phyloP scores from a whole-genome alignment of 2,797 vertebrate species.

The Sebastes cheni region DNA sequence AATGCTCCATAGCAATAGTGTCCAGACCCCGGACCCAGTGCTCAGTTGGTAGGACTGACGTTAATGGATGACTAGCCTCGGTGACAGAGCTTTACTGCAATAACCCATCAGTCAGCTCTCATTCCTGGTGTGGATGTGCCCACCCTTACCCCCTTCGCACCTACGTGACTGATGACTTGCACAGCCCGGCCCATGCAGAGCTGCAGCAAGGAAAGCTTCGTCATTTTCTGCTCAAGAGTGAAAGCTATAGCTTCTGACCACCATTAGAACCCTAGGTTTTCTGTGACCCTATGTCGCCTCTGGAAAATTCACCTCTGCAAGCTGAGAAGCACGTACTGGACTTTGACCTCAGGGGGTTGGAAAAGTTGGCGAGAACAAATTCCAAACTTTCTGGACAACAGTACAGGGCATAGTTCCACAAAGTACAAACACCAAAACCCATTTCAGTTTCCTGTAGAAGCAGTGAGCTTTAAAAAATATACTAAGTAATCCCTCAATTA shows the following conservation, averaged over 20 bases:
- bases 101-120: conserved; percentile 69
- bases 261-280: conserved; percentile 52
- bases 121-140: conserved; percentile 51
- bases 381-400: conserved; percentile 38
- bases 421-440: conserved; percentile 4
- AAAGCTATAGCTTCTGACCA: conserved; percentile 41
- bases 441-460: background rate
- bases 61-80: conserved; percentile 61
- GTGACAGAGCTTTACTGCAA: conserved; percentile 54
- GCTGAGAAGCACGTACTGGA: conserved; percentile 43
- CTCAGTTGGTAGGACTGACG: conserved; percentile 45
- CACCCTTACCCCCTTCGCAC: conserved; percentile 43
- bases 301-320: conserved; percentile 55
- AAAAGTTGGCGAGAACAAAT: conserved; percentile 60
- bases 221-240: conserved; percentile 51
- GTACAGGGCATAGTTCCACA: background rate
- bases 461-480: background rate
- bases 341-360: conserved; percentile 49
- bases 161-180: conserved; percentile 63
- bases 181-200: conserved; percentile 48
- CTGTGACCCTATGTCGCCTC: conserved; percentile 47
- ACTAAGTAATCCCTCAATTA: background rate
- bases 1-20: conserved; percentile 11
- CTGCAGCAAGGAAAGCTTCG: conserved; percentile 40
- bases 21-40: conserved; percentile 8